Evolutionary conservation across 2,888 invertebrate genomes (phyloP).

Genomic region (Adineta ricciae): DNA sequence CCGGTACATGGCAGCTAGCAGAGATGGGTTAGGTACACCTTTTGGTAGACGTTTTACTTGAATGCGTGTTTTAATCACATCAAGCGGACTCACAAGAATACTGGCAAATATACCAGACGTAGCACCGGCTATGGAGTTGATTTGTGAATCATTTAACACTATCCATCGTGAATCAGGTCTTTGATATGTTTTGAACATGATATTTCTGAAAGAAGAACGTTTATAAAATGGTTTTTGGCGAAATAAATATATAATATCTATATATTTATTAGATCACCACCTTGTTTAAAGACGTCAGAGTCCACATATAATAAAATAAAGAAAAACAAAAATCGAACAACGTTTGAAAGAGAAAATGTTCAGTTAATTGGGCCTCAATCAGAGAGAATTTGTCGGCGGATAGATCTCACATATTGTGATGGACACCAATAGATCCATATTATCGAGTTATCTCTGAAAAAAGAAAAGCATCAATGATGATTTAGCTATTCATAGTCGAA

Average conservation of each 20-base stretch:
- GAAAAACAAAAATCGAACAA: neutral
- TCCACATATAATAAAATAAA: neutral
- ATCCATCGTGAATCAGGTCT: neutral
- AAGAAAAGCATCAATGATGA: neutral
- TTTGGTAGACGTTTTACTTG: conserved; percentile 20
- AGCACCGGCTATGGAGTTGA: neutral
- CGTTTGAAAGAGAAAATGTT: neutral
- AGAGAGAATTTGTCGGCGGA: neutral
- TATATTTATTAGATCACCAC: neutral
- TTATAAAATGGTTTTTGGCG: neutral
- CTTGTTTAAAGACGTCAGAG: neutral
- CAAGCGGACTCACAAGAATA: neutral
- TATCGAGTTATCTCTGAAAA: neutral
- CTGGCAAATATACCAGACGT: neutral
- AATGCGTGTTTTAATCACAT: conserved; percentile 1
- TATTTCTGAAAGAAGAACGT: neutral
- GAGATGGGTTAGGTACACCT: neutral
- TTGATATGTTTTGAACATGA: neutral
- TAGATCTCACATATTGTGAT: neutral
- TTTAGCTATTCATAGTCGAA: neutral
- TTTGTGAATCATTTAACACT: neutral
- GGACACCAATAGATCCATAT: conserved; percentile 17
- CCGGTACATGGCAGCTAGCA: neutral
- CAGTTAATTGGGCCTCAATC: neutral
- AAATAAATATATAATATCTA: neutral